phyloP scores from a whole-genome alignment of 2,113 vertebrate genomes.

The Oryzias melastigma region DNA sequence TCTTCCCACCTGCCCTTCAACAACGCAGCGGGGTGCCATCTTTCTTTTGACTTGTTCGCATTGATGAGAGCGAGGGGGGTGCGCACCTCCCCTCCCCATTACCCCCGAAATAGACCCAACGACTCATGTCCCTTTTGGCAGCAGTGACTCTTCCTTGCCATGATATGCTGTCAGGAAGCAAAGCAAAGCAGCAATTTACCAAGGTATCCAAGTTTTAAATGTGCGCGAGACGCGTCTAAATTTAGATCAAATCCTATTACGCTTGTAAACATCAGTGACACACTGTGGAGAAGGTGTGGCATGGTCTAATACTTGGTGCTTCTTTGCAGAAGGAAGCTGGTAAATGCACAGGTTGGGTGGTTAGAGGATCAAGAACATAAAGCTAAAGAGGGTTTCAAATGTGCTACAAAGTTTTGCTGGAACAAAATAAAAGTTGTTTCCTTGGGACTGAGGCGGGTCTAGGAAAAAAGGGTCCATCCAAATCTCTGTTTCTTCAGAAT shows the following conservation, averaged over 20 bases:
- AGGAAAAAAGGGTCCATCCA: too few species aligned
- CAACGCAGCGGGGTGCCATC: constrained; percentile 65
- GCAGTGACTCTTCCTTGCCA: constrained; percentile 71
- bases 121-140: constrained; percentile 45
- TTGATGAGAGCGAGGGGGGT: constrained; percentile 60
- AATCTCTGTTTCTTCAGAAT: too few species aligned
- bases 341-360: too few species aligned
- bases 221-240: constrained; percentile 64
- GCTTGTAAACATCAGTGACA: constrained; percentile 61
- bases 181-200: constrained; percentile 74
- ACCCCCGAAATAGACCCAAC: constrained; percentile 72
- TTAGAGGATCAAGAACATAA: too few species aligned
- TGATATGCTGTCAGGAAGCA: constrained; percentile 68
- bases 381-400: too few species aligned
- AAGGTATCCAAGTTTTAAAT: constrained; percentile 70
- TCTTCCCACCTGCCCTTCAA: constrained; percentile 68
- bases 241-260: constrained; percentile 78
- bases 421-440: too few species aligned
- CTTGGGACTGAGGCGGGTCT: too few species aligned
- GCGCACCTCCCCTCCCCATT: constrained; percentile 42
- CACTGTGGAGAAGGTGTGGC: constrained; percentile 39
- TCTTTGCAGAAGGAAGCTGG: background rate
- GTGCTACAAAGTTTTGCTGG: too few species aligned
- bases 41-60: constrained; percentile 55
- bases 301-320: constrained; percentile 26